A percentile compares a stretch with the other conserved stretches of the same genome.
These are phyloP conservation scores for Syrista parreyssii DNA, from an alignment of 2,888 invertebrate genomes.

Conservation along the genomic window DNA sequence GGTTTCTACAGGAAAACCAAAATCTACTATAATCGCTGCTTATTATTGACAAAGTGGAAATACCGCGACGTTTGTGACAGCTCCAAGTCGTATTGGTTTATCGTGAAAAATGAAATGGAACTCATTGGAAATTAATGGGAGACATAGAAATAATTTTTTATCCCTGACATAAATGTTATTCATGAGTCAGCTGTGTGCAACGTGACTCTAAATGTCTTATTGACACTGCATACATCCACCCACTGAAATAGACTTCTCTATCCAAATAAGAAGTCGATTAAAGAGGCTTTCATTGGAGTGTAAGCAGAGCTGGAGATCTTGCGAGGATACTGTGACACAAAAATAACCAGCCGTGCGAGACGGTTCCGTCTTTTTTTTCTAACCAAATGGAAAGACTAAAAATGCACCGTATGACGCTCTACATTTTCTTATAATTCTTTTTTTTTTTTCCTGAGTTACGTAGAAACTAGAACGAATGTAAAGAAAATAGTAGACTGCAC, in stretches of 20 bases:
- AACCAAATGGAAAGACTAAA: background rate
- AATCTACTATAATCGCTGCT: background rate
- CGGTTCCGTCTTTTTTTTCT: background rate
- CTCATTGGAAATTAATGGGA: background rate
- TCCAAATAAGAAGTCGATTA: constrained; percentile 19
- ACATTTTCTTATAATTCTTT: no score
- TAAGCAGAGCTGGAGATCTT: background rate
- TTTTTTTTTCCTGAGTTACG: background rate
- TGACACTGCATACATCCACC: background rate
- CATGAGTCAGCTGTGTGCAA: background rate
- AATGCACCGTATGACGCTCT: background rate
- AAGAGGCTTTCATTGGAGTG: background rate
- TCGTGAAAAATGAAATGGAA: no score
- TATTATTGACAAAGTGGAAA: background rate
- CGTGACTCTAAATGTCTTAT: background rate
- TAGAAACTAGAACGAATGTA: background rate
- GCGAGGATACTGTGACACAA: background rate
- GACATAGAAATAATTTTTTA: constrained; percentile 11
- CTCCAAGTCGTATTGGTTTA: no score
- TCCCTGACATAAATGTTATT: constrained; percentile 15
- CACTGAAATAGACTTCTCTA: constrained; percentile 7
- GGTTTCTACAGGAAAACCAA: background rate
- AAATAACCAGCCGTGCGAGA: background rate
- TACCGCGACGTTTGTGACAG: background rate
- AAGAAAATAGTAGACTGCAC: background rate